phyloP scores from a whole-genome alignment of 2,888 invertebrate genomes.

The Selenia dentaria region DNA sequence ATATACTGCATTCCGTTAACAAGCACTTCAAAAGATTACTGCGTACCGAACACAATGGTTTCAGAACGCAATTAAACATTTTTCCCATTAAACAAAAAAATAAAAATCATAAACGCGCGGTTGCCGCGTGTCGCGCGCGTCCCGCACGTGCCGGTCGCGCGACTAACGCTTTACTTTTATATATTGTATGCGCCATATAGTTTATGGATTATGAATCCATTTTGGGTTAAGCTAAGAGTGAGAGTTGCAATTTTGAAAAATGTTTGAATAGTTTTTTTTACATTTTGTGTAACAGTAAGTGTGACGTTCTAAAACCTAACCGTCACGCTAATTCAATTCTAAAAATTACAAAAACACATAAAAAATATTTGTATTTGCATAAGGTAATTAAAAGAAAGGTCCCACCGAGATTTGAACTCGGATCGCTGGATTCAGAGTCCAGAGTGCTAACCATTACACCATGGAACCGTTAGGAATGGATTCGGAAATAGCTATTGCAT shows the following conservation, averaged over 20 bases:
- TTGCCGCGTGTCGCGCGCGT: conserved; percentile 32
- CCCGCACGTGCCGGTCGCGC: conserved; percentile 40
- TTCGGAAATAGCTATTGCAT: no score
- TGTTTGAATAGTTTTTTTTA: no score
- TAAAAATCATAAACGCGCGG: conserved; percentile 41
- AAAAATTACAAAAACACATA: no score
- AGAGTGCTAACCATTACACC: conserved; percentile 86
- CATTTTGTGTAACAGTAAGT: no score
- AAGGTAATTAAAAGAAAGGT: conserved; percentile 57
- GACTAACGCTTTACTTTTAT: conserved; percentile 34
- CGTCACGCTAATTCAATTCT: no score
- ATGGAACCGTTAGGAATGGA: conserved; percentile 66
- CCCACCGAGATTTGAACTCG: conserved; percentile 84
- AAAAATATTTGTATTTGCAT: no score
- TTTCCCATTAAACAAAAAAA: conserved; percentile 62
- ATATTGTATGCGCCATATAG: conserved; percentile 24
- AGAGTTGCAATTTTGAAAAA: no score
- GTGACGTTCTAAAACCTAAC: no score
- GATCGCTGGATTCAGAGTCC: conserved; percentile 85
- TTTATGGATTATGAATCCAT: conserved; percentile 25
- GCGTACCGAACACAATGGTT: conserved; percentile 45
- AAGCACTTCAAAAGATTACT: conserved; percentile 58
- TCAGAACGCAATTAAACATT: conserved; percentile 67
- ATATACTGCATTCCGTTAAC: conserved; percentile 49
- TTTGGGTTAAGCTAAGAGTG: conserved; percentile 9